phyloP scores from a whole-genome alignment of 2,797 vertebrate genomes.

The Melanotaenia maccullochi region DNA sequence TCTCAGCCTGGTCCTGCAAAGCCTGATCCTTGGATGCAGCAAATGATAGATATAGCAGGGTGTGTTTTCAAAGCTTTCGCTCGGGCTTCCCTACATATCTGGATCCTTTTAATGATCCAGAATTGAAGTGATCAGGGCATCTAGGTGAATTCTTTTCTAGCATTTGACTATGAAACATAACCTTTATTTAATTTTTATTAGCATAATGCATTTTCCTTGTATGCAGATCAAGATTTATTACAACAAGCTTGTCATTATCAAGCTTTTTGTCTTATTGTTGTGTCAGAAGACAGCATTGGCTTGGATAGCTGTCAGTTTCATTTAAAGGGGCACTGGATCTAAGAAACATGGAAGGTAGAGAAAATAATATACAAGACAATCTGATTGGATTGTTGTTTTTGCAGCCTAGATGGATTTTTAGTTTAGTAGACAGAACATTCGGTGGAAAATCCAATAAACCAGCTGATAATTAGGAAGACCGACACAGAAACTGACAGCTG shows the following conservation, averaged over 20 bases:
- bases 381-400: constrained; percentile 13
- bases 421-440: constrained; percentile 37
- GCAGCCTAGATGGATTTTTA: constrained; percentile 36
- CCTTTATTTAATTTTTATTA: neutral
- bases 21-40: constrained; percentile 67
- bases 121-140: constrained; percentile 34
- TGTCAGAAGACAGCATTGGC: constrained; percentile 3
- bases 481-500: constrained; percentile 60
- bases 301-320: neutral
- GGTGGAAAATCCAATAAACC: constrained; percentile 36
- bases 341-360: neutral
- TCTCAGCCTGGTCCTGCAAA: constrained; percentile 54
- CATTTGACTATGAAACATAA: neutral
- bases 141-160: constrained; percentile 29
- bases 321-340: neutral
- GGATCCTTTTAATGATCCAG: constrained; percentile 39
- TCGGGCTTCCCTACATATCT: constrained; percentile 47
- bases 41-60: constrained; percentile 69
- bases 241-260: neutral
- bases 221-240: neutral
- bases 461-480: constrained; percentile 56
- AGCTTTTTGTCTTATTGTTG: neutral
- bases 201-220: neutral
- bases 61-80: constrained; percentile 42
- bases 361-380: neutral